phyloP scores from a whole-genome alignment of 2,113 vertebrate genomes.

The Danio rerio region DNA sequence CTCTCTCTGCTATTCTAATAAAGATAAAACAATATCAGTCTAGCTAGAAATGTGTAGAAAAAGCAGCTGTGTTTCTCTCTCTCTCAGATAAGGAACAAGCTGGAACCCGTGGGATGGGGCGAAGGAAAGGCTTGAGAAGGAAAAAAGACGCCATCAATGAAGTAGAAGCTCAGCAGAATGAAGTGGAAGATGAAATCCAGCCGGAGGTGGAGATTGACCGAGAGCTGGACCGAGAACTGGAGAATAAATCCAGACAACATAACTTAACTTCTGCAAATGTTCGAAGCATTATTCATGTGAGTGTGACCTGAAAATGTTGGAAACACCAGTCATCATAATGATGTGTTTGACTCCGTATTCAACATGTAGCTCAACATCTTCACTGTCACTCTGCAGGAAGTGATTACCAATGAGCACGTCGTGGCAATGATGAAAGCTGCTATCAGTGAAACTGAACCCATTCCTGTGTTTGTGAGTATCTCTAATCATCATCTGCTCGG shows the following conservation, averaged over 20 bases:
- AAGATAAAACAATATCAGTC: neutral
- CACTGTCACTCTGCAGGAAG: conserved; percentile 80
- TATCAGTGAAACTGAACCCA: conserved; percentile 89
- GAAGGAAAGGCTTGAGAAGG: conserved; percentile 60
- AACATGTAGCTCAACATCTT: neutral
- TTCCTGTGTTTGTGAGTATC: conserved; percentile 90
- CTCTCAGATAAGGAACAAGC: conserved; percentile 25
- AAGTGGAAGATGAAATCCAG: conserved; percentile 53
- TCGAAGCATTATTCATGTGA: conserved; percentile 95
- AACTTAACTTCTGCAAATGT: conserved; percentile 93
- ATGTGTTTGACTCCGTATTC: neutral
- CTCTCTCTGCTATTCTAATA: neutral
- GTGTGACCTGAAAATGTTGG: conserved; percentile 53
- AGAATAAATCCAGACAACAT: conserved; percentile 92
- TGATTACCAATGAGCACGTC: conserved; percentile 97
- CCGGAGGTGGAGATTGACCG: conserved; percentile 83
- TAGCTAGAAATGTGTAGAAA: neutral
- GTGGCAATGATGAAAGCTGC: conserved; percentile 99
- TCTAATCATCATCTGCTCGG: neutral
- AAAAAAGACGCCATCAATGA: conserved; percentile 48
- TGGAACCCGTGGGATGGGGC: neutral
- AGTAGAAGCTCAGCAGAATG: conserved; percentile 52
- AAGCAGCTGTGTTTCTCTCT: neutral
- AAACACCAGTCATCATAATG: too few species aligned
- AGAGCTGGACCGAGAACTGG: conserved; percentile 86